Evolutionary conservation across 2,113 vertebrate genomes (phyloP).

Genomic region (Vombatus ursinus): DNA sequence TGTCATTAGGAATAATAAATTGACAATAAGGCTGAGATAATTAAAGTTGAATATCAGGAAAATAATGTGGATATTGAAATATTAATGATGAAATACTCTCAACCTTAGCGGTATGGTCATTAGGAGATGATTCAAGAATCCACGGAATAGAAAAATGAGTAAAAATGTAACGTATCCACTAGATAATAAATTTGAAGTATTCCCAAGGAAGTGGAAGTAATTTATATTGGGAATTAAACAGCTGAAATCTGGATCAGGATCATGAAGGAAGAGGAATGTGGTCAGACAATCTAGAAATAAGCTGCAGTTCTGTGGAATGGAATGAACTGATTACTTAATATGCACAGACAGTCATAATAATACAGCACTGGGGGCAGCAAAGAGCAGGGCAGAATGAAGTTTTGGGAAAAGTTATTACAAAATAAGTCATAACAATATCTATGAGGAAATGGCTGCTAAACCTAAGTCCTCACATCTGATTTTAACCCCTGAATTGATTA

Average conservation of each 20-base stretch:
- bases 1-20: conserved; percentile 64
- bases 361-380: background rate
- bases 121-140: conserved; percentile 70
- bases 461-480: background rate
- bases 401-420: background rate
- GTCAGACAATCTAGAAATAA: conserved; percentile 60
- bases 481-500: background rate
- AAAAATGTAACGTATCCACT: conserved; percentile 67
- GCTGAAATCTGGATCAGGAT: conserved; percentile 75
- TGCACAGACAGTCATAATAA: conserved; percentile 52
- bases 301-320: conserved; percentile 66
- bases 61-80: conserved; percentile 51
- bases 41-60: conserved; percentile 64
- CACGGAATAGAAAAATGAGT: conserved; percentile 51
- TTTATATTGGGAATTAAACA: conserved; percentile 62
- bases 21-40: conserved; percentile 52
- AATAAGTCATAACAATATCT: background rate
- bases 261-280: conserved; percentile 71
- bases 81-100: conserved; percentile 69
- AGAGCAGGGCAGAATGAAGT: background rate
- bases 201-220: conserved; percentile 69
- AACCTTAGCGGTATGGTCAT: conserved; percentile 66
- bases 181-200: conserved; percentile 69
- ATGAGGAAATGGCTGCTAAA: background rate
- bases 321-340: conserved; percentile 70